A percentile compares a stretch with the other conserved stretches of the same genome.
Evolutionary conservation across 2,113 vertebrate species (phyloP).

Genomic region (Argyrosomus japonicus): DNA sequence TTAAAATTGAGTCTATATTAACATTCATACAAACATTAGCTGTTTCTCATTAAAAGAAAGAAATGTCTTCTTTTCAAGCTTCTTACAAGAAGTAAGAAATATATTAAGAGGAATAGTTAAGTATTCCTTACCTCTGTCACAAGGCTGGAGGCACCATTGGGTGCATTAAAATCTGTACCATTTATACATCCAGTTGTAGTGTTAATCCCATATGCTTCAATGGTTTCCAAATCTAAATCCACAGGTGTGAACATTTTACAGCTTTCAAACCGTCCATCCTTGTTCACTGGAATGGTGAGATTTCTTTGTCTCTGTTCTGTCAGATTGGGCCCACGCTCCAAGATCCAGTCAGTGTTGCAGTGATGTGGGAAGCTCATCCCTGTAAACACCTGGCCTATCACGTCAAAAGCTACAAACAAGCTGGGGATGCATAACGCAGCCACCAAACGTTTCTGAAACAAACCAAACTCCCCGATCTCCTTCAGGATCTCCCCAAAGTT

Average conservation of each 20-base stretch:
- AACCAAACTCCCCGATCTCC: constrained; percentile 87
- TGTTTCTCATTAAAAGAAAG: too few species aligned
- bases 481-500: constrained; percentile 83
- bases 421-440: constrained; percentile 79
- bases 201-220: too few species aligned
- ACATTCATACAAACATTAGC: background rate
- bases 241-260: constrained; percentile 64
- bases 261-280: too few species aligned
- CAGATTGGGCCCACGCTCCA: constrained; percentile 79
- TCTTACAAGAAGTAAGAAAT: too few species aligned
- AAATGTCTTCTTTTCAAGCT: too few species aligned
- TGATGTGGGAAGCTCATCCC: constrained; percentile 79
- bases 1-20: constrained; percentile 29
- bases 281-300: too few species aligned
- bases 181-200: too few species aligned
- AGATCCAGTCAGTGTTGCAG: constrained; percentile 91
- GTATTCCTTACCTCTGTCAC: too few species aligned
- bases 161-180: too few species aligned
- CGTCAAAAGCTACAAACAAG: constrained; percentile 81
- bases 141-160: too few species aligned
- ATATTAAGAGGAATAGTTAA: too few species aligned
- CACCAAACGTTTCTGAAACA: constrained; percentile 87
- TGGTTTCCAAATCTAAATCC: constrained; percentile 51
- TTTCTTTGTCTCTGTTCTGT: constrained; percentile 63
- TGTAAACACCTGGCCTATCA: constrained; percentile 89